phyloP scores from a whole-genome alignment of 2,113 vertebrate genomes.

The crab-eating macaque (Macaca fascicularis) region T2T-MFA8v1.1 NC_088395.1:93248001-93248500 shows the following conservation, averaged over 20 bases:
- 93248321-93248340: neutral
- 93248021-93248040: neutral
- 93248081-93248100: neutral
- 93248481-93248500: neutral
- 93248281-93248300: neutral
- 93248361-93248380: neutral
- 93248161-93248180: neutral
- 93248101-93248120: neutral
- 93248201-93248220: neutral
- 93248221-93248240: neutral
- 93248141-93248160: neutral
- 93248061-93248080: neutral
- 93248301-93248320: neutral
- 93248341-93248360: neutral
- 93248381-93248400: neutral
- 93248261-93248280: neutral
- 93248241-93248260: neutral
- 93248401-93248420: neutral
- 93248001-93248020: conserved; percentile 73
- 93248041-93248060: neutral
- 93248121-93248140: neutral
- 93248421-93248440: neutral
- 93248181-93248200: neutral
- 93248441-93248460: neutral
- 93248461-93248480: neutral